Evolutionary conservation across 2,797 vertebrate species (phyloP), one percentile per base, ranked within the genome.

Genomic region (Myotis pilosus): DNA sequence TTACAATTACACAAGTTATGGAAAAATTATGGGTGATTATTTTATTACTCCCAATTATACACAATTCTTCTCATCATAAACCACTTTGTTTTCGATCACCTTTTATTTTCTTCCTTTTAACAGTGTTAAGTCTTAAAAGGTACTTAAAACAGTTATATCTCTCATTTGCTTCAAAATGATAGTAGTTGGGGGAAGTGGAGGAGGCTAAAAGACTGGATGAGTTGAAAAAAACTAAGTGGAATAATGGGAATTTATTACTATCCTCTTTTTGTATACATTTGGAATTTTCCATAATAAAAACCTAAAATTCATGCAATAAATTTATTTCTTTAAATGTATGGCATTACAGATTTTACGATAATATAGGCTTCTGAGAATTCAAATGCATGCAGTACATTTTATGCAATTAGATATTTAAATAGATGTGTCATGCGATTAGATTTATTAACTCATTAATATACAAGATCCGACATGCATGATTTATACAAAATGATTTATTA

Each of bases 61-160:
- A 44, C 36, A 62, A 74, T 89, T 87, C 57, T 23, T 85, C 51
- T 88, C 47, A 53, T 4, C 41, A 89, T 30, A 47, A 79, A 11
- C 38, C 83, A 71, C n/a, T 74, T 91, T 71, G 17, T 69, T 69
- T 91, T 60, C 38, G 87, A 91, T 23, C 10, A 71, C 1, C 22
- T 92, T 92, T 82, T 81, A 81, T 86, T 93, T 93, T 79, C 23
- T 72, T 85, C 19, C 53, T 87, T 94, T 92, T 66, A 53, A 64
- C 3, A 78, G 89, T 41, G 19, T 89, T 75, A 76, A 76, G 6
- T 83, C 44, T 76, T 53, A 0, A 1, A 87, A 89, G 33, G 36
- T 16, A 75, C 12, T 33, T 91, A 4, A 78, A 75, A 93, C 30
- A 78, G 80, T 47, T 69, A 5, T 36, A 20, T 53, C 19, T 79